Evolutionary conservation across 2,797 vertebrate species (phyloP), one percentile per base, ranked within the genome.

Genomic region (Pangasius krempfi): DNA sequence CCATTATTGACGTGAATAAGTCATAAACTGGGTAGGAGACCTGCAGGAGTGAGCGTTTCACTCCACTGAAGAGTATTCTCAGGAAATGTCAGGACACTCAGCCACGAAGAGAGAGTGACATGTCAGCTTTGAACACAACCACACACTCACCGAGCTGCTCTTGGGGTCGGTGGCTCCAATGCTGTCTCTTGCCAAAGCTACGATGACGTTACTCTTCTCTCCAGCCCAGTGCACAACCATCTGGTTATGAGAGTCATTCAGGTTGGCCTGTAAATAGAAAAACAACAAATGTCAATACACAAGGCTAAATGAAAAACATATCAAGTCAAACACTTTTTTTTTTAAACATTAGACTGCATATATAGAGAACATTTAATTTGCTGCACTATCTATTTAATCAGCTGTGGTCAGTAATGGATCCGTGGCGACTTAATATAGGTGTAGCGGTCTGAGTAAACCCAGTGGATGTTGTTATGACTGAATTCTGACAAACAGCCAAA

Each of bases 191-290:
- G 99, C 98, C 93, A 99, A 93, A 16, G 98, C 98, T 83, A 99
- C 98, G 0, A 99, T 99, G 89, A 99, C 97, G 0, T 99, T 97
- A 95, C 98, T 99, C 93, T 98, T 99, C 95, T 99, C 98, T 86
- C 98, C 98, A 0, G 99, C 98, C 98, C 98, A 99, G 93, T 99
- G 99, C 50, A 99, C 98, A 0, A 99, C 98, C 97, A 99, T 99
- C 95, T 99, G 99, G 92, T 98, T 99, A 92, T 99, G 99, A 66
- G 98, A 99, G 92, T 99, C 99, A 0, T 99, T 98, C 93, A 99
- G 96, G 93, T 96, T 98, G 87, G 97, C 98, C 99, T 99, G 96
- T 54, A 93, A 92, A 0, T 18, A 73, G 54, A 37, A 82, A 89
- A 72, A 83, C 37, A 81, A 82, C 76, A 83, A 12, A 16, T n/a